phyloP scores from a whole-genome alignment of 92 coral and sea anemone genomes.

The Epizoanthus rinbou region DNA sequence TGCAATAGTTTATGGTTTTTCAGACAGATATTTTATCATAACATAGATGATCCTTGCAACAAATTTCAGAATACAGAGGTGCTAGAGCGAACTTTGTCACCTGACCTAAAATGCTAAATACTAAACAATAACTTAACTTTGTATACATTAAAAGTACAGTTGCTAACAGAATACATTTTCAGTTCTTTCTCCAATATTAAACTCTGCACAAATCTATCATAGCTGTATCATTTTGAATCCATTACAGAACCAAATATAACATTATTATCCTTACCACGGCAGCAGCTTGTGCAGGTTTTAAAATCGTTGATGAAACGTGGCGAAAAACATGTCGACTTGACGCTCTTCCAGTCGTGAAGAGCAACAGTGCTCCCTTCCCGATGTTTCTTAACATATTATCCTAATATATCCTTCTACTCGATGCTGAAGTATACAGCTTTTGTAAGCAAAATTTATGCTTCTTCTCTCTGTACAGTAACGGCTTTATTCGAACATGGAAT shows the following conservation, averaged over 20 bases:
- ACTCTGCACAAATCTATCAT: background rate
- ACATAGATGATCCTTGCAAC: too few species aligned
- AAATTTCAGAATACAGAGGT: too few species aligned
- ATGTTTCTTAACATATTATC: conserved; percentile 39
- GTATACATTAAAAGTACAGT: background rate
- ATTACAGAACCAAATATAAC: background rate
- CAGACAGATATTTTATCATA: too few species aligned
- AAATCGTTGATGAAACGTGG: conserved; percentile 51
- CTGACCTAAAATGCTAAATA: too few species aligned
- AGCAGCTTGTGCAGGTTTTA: conserved; percentile 45
- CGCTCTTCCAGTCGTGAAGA: conserved; percentile 25
- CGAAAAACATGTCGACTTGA: conserved; percentile 50
- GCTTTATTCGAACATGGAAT: background rate
- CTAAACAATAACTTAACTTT: background rate
- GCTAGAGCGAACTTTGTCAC: too few species aligned
- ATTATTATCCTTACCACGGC: conserved; percentile 34
- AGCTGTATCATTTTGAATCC: background rate
- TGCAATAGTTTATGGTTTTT: too few species aligned
- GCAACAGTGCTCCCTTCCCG: conserved; percentile 37
- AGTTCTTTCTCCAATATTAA: background rate
- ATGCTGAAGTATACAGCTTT: background rate
- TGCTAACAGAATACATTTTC: background rate
- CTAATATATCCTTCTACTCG: background rate
- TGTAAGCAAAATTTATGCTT: background rate
- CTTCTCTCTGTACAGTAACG: too few species aligned